Evolutionary conservation across 92 coral and sea anemone genomes (phyloP).

Genomic region (Heliopora coerulea): DNA sequence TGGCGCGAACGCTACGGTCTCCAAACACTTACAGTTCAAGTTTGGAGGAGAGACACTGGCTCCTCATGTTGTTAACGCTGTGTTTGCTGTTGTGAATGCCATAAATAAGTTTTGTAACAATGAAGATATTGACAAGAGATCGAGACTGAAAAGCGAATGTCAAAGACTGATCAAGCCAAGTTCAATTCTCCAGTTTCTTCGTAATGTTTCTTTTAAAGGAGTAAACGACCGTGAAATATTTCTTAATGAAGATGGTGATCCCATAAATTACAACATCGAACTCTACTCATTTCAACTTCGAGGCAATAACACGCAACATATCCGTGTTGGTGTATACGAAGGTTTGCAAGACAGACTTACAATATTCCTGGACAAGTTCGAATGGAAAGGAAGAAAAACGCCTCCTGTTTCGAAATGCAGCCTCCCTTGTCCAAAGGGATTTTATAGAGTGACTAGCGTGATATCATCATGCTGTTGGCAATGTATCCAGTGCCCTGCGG

Average conservation of each 20-base stretch:
- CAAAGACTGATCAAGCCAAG: constrained; percentile 37
- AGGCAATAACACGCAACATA: background rate
- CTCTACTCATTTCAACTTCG: constrained; percentile 1
- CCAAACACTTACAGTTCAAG: background rate
- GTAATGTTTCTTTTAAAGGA: constrained; percentile 47
- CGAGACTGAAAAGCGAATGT: constrained; percentile 7
- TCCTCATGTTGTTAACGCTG: constrained; percentile 44
- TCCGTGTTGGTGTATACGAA: constrained; percentile 13
- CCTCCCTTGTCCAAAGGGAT: constrained; percentile 62
- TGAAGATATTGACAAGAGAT: background rate
- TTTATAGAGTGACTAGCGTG: constrained; percentile 39
- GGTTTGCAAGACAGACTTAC: background rate
- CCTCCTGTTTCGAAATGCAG: constrained; percentile 59
- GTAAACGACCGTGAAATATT: constrained; percentile 44
- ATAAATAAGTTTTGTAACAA: constrained; percentile 32
- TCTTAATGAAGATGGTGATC: constrained; percentile 61
- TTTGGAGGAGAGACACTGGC: constrained; percentile 13
- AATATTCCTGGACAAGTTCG: background rate
- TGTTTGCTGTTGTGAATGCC: constrained; percentile 45
- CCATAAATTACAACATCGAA: constrained; percentile 25
- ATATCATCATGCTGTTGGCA: constrained; percentile 70
- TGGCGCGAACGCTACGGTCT: background rate
- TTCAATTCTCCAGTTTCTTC: constrained; percentile 46
- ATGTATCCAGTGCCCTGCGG: constrained; percentile 58
- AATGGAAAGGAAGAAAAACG: constrained; percentile 22